Evolutionary conservation across 2,888 invertebrate genomes (phyloP), one percentile per base, ranked within the genome.

Genomic region (Pyralis farinalis): DNA sequence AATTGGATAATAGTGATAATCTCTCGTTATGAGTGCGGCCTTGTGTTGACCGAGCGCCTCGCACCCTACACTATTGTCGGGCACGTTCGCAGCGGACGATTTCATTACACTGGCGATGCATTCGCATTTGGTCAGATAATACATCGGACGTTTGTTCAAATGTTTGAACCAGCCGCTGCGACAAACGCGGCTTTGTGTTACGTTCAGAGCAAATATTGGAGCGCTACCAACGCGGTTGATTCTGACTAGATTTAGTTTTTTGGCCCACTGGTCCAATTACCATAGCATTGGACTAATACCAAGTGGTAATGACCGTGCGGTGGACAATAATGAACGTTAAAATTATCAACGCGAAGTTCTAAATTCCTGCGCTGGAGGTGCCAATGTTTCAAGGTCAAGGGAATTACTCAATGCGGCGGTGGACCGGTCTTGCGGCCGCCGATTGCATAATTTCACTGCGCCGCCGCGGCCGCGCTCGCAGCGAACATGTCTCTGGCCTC

Each of bases 1-100:
- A 84, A 84, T 83, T 83, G 83, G 80, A 85, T 84, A 78, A 79
- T 67, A 59, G 72, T 62, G 66, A 63, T 83, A 79, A 83, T 85
- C 75, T 71, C 63, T 63, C 62, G 63, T 53, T 63, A 53, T 46
- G 51, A 42, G 34, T 43, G 57, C 68, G 78, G 72, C 84, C 85
- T 80, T 83, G 81, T 56, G 47, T 46, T 53, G 68, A 61, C 71
- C 63, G 67, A 54, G 63, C 57, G 45, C 51, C 43, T 40, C 49
- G 47, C 50, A 48, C 46, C 48, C 55, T 40, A 46, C 55, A 41
- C 45, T 38, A 54, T 39, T 39, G 47, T 34, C 47, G 50, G 44
- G 41, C 28, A 29, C 22, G 37, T 44, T 11, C 37, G 40, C 10
- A 42, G 30, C 43, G 37, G 32, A 12, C 16, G n/a, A 30, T n/a